phyloP scores from a whole-genome alignment of 2,113 vertebrate genomes.

The Sylvilagus bachmani region DNA sequence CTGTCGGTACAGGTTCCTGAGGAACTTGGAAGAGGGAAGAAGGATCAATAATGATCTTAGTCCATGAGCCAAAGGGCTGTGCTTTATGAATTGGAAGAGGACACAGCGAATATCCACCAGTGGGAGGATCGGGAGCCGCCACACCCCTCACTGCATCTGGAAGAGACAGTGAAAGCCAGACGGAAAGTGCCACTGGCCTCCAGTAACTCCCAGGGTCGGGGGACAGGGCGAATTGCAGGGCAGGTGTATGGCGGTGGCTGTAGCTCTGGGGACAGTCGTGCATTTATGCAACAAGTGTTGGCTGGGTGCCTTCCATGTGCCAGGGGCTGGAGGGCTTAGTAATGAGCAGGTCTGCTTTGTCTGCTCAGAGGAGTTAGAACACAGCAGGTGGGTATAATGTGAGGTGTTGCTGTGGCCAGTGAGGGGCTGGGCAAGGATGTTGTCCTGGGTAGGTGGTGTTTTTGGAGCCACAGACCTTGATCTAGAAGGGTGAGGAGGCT shows the following conservation, averaged over 20 bases:
- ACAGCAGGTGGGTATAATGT: neutral
- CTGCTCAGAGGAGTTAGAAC: neutral
- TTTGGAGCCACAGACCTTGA: neutral
- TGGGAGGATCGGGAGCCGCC: neutral
- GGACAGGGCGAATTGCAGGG: neutral
- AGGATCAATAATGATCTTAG: neutral
- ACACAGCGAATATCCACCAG: neutral
- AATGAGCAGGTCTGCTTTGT: neutral
- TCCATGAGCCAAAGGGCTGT: neutral
- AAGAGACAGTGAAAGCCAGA: conserved; percentile 22
- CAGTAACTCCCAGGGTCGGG: neutral
- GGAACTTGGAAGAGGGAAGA: conserved; percentile 2
- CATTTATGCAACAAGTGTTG: neutral
- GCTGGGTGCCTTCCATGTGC: neutral
- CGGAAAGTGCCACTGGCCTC: conserved; percentile 20
- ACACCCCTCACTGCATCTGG: neutral
- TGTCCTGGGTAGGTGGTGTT: conserved; percentile 16
- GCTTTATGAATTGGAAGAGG: conserved; percentile 3
- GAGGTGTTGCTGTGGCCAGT: neutral
- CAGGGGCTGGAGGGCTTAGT: neutral
- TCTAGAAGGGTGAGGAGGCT: neutral
- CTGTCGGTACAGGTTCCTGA: conserved; percentile 13
- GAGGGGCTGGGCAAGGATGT: neutral
- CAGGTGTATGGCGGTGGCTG: neutral
- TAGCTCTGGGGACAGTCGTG: neutral